These are phyloP conservation scores for Aleiodes testaceus DNA, from an alignment of 2,888 invertebrate genomes.

Conservation along the genomic window DNA sequence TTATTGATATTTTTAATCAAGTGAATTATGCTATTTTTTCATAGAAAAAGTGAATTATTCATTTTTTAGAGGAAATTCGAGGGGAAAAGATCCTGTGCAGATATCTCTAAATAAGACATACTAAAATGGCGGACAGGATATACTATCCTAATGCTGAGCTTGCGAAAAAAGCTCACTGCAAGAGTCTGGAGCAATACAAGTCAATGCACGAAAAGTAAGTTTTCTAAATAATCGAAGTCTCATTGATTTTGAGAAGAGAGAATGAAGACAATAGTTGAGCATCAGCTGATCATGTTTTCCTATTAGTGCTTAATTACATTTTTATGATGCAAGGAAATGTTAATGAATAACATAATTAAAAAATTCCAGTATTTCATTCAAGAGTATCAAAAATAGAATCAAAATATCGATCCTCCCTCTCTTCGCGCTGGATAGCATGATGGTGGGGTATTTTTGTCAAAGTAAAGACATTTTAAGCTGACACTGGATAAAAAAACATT, in stretches of 20 bases:
- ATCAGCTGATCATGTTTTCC: conserved; percentile 9
- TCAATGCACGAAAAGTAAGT: conserved; percentile 83
- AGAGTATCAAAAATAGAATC: conserved; percentile 57
- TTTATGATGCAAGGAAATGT: background rate
- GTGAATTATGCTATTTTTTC: too few species aligned
- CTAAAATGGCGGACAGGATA: conserved; percentile 71
- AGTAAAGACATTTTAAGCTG: conserved; percentile 30
- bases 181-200: conserved; percentile 84
- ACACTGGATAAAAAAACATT: conserved; percentile 18
- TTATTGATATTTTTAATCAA: too few species aligned
- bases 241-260: too few species aligned
- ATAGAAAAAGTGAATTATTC: too few species aligned
- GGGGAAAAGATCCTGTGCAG: background rate
- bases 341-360: background rate
- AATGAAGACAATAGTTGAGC: background rate
- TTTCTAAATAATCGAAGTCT: background rate
- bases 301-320: background rate
- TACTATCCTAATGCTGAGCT: conserved; percentile 77
- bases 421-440: background rate
- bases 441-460: conserved; percentile 3
- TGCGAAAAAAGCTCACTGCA: conserved; percentile 78
- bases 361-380: conserved; percentile 40
- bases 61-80: background rate
- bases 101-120: conserved; percentile 27
- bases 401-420: conserved; percentile 57